These are phyloP conservation scores for Albula glossodonta DNA, from an alignment of 2,113 vertebrate genomes.

Conservation along the genomic window DNA sequence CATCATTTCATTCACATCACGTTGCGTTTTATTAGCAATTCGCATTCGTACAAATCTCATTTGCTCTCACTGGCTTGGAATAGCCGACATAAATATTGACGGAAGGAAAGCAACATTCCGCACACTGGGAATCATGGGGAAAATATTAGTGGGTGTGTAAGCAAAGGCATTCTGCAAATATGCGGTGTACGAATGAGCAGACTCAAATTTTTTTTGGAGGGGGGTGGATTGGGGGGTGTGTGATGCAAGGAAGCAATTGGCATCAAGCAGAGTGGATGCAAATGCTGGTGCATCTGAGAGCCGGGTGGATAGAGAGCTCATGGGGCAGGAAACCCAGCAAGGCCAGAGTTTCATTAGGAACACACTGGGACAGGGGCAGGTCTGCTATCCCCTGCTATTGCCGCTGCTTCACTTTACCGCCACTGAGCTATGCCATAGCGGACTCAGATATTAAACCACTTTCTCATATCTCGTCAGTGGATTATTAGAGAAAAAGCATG, in stretches of 20 bases:
- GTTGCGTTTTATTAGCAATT: slow-evolving; percentile 1
- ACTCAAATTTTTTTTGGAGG: background rate
- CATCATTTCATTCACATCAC: background rate
- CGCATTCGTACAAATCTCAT: slow-evolving; percentile 1
- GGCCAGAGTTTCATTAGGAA: background rate
- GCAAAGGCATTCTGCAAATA: background rate
- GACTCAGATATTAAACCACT: background rate
- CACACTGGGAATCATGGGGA: background rate
- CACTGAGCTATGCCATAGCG: background rate
- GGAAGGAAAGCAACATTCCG: background rate
- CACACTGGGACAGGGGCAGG: background rate
- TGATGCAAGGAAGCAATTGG: background rate
- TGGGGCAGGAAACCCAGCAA: background rate
- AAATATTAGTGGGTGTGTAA: background rate
- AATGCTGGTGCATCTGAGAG: background rate
- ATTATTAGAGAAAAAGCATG: background rate
- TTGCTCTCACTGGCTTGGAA: slow-evolving; percentile 8
- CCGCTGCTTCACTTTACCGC: background rate
- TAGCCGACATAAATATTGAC: slow-evolving; percentile 24
- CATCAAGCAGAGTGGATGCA: background rate
- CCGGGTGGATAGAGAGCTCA: background rate
- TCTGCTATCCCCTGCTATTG: background rate
- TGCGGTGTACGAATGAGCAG: background rate
- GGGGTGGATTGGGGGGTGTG: background rate
- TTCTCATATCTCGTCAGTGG: background rate